Evolutionary conservation across 2,888 invertebrate species (phyloP).

Genomic region (Clistopyga incitator): DNA sequence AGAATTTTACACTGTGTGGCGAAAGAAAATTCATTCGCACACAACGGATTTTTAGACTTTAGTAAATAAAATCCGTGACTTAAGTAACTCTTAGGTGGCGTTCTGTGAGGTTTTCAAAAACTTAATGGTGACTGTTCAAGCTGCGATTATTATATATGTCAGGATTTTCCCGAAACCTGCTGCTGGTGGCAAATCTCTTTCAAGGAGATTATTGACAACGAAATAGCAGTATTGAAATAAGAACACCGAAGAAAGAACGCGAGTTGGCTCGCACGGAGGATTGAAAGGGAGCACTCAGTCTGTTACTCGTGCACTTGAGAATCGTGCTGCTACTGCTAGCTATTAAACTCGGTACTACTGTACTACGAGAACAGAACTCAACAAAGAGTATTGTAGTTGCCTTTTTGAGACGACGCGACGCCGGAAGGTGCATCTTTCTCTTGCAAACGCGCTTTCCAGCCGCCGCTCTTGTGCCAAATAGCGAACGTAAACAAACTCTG

Average conservation of each 20-base stretch:
- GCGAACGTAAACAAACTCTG: conserved; percentile 16
- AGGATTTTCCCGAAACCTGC: too few species aligned
- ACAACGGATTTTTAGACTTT: background rate
- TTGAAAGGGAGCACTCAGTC: background rate
- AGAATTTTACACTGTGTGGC: background rate
- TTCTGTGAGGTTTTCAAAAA: too few species aligned
- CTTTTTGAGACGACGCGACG: conserved; percentile 5
- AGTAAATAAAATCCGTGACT: too few species aligned
- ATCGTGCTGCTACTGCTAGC: background rate
- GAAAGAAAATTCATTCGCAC: background rate
- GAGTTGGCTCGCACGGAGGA: background rate
- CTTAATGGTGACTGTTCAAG: too few species aligned
- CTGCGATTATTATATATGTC: too few species aligned
- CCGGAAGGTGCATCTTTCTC: background rate
- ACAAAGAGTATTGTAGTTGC: background rate
- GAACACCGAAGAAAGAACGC: background rate
- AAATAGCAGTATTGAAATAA: background rate
- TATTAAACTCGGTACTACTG: background rate
- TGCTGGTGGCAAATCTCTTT: too few species aligned
- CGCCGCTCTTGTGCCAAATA: conserved; percentile 6
- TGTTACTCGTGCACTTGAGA: conserved; percentile 30
- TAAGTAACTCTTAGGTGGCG: too few species aligned
- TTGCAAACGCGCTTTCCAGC: conserved; percentile 36
- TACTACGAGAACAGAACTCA: background rate
- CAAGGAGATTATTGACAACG: background rate